These are phyloP conservation scores for Rotaria magnacalcarata DNA, from an alignment of 2,888 invertebrate genomes.

Conservation along the genomic window DNA sequence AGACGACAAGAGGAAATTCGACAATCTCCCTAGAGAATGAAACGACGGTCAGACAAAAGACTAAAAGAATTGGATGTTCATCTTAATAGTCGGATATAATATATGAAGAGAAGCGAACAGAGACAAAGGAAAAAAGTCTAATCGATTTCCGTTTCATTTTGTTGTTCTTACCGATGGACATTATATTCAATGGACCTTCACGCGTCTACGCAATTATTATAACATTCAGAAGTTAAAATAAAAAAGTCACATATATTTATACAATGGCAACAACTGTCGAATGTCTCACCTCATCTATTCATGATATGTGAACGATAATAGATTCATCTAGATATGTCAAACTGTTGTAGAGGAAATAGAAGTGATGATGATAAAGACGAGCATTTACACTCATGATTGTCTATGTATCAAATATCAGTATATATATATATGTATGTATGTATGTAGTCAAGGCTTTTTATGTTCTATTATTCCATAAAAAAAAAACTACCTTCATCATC, in stretches of 20 bases:
- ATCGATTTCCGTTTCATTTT: conserved; percentile 16
- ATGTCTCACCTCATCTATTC: background rate
- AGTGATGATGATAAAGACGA: background rate
- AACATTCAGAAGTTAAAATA: background rate
- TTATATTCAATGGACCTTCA: background rate
- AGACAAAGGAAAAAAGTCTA: background rate
- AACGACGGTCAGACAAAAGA: conserved; percentile 19
- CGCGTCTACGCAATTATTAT: background rate
- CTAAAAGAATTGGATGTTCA: conserved; percentile 4
- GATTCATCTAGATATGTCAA: conserved; percentile 11
- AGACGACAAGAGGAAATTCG: conserved; percentile 13
- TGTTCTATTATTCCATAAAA: background rate
- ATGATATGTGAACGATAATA: background rate
- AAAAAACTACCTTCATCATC: background rate
- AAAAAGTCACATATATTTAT: background rate
- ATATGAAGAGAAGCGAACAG: background rate
- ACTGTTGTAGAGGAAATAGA: background rate
- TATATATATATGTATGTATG: background rate
- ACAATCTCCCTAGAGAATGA: conserved; percentile 7
- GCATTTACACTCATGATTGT: background rate
- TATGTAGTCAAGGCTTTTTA: background rate
- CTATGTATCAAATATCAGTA: background rate
- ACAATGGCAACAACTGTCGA: conserved; percentile 5
- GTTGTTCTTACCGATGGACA: conserved; percentile 11
- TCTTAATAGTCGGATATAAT: background rate